These are phyloP conservation scores for Phyllotis vaccarum DNA, from an alignment of 2,797 vertebrate species.

Conservation along the genomic window DNA sequence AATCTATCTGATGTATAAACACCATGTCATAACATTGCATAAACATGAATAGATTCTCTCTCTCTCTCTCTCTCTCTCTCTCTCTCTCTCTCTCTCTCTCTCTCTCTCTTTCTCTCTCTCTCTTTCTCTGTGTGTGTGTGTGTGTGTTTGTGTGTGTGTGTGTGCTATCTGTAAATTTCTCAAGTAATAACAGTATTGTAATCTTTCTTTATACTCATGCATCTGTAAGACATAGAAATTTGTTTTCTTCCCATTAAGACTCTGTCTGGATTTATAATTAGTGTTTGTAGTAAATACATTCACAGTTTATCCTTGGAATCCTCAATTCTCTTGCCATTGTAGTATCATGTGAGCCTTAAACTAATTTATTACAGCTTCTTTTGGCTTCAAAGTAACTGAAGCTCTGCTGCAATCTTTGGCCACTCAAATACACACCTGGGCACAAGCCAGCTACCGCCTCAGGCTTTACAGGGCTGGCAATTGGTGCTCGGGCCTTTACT, in stretches of 20 bases:
- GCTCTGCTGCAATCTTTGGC: conserved; percentile 45
- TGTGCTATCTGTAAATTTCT: not conserved
- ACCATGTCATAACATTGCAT: not conserved
- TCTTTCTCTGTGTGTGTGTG: too few species aligned
- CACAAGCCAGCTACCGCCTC: conserved; percentile 37
- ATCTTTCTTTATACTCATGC: conserved; percentile 17
- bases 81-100: too few species aligned
- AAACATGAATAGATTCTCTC: not conserved
- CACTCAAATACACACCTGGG: conserved; percentile 50
- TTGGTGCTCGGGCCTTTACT: not conserved
- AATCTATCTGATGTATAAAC: conserved; percentile 24
- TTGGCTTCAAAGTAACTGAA: conserved; percentile 35
- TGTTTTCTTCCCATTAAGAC: conserved; percentile 74
- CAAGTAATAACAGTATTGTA: not conserved
- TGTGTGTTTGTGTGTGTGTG: not conserved
- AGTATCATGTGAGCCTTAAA: conserved; percentile 74
- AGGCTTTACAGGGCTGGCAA: conserved; percentile 22
- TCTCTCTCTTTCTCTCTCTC: too few species aligned
- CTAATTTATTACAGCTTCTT: conserved; percentile 76
- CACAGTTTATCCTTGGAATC: conserved; percentile 67
- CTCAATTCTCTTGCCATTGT: conserved; percentile 70
- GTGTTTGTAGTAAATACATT: conserved; percentile 75
- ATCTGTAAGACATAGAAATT: conserved; percentile 67
- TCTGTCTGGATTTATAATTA: conserved; percentile 74
- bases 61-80: too few species aligned